A percentile compares a stretch with the other conserved stretches of the same genome.
phyloP scores from a whole-genome alignment of 2,888 invertebrate species.

The Tuta absoluta region DNA sequence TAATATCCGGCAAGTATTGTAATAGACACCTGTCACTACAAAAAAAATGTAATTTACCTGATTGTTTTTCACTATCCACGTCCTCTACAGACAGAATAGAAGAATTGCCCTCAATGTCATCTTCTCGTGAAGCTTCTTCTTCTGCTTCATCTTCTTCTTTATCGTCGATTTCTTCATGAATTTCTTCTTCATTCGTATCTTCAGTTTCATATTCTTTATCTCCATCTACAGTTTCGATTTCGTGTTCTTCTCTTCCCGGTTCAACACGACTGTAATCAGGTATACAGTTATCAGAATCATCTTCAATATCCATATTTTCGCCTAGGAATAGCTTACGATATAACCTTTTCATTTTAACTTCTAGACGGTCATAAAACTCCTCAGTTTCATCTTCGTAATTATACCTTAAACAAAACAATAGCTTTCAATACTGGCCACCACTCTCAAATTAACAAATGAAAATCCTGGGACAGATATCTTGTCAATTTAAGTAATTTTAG shows the following conservation, averaged over 20 bases:
- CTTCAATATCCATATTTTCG: background rate
- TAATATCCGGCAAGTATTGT: too few species aligned
- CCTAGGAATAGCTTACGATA: background rate
- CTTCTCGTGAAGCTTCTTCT: background rate
- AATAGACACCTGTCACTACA: too few species aligned
- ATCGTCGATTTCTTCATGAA: background rate
- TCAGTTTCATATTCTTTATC: background rate
- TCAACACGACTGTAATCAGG: background rate
- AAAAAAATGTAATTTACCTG: background rate
- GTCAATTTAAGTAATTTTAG: too few species aligned
- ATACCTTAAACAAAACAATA: slow-evolving; percentile 1
- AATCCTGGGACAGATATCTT: too few species aligned
- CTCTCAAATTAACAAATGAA: too few species aligned
- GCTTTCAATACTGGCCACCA: background rate
- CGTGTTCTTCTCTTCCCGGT: background rate
- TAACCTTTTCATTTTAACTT: background rate
- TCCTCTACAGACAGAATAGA: background rate
- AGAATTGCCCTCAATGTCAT: background rate
- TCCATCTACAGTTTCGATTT: background rate
- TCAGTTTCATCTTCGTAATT: slow-evolving; percentile 20
- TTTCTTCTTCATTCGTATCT: background rate
- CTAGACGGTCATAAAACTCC: background rate
- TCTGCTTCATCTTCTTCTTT: background rate
- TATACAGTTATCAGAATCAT: background rate
- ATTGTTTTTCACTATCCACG: background rate